These are phyloP conservation scores for Hermaeophaga mercurialis DNA, from an alignment of 2,888 invertebrate genomes.

Conservation along the genomic window DNA sequence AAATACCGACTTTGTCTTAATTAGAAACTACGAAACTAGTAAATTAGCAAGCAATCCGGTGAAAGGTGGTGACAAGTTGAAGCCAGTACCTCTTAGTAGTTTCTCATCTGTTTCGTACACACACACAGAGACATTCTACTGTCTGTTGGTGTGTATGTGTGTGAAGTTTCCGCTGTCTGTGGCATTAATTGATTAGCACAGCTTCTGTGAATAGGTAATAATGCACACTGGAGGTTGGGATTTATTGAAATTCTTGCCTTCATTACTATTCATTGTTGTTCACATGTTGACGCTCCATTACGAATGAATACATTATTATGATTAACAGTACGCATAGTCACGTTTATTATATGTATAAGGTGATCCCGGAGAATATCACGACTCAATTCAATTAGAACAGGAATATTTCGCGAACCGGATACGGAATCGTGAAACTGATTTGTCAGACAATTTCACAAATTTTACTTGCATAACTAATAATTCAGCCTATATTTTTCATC, in stretches of 20 bases:
- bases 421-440: too few relatives aligned
- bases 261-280: constrained; percentile 37
- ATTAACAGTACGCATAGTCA: constrained; percentile 19
- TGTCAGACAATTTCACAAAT: too few relatives aligned
- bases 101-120: constrained; percentile 30
- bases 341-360: constrained; percentile 20
- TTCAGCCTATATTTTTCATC: too few relatives aligned
- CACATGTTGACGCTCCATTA: constrained; percentile 26
- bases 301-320: constrained; percentile 27
- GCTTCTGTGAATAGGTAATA: constrained; percentile 33
- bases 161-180: constrained; percentile 30
- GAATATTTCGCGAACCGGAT: too few relatives aligned
- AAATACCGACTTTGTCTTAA: too few relatives aligned
- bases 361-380: constrained; percentile 11
- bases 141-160: constrained; percentile 26
- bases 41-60: too few relatives aligned
- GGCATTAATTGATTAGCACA: constrained; percentile 32
- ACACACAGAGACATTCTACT: constrained; percentile 16
- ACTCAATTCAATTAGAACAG: constrained; percentile 7
- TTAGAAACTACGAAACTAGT: too few relatives aligned
- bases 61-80: constrained; percentile 24
- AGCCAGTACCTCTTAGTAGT: constrained; percentile 28
- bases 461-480: too few relatives aligned
- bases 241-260: constrained; percentile 36
- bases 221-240: constrained; percentile 29